Percentiles rank a stretch among this genome's conserved stretches.
phyloP scores from a whole-genome alignment of 2,113 vertebrate species.

The Cairina moschata region DNA sequence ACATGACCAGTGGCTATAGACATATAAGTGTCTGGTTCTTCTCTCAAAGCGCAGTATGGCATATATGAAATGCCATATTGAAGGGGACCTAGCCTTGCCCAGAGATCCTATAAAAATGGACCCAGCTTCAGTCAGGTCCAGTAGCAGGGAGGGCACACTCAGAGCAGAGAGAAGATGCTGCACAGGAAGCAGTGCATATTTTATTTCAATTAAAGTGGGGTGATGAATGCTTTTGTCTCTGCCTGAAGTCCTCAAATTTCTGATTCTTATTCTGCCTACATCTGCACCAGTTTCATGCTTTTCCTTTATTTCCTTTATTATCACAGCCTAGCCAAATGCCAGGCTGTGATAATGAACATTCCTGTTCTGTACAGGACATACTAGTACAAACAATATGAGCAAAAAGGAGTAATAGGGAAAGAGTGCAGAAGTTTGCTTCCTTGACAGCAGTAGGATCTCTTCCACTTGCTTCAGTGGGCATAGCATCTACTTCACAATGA shows the following conservation, averaged over 20 bases:
- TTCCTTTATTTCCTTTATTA: background rate
- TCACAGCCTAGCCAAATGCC: background rate
- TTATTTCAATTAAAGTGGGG: background rate
- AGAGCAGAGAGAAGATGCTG: fast-evolving
- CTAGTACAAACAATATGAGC: background rate
- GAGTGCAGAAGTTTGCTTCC: background rate
- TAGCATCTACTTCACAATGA: background rate
- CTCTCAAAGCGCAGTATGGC: background rate
- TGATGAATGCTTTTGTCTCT: background rate
- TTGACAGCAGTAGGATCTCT: background rate
- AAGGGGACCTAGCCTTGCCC: background rate
- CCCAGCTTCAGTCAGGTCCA: background rate
- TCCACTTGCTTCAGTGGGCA: background rate
- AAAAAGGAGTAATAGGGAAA: background rate
- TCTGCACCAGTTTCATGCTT: background rate
- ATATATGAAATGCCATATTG: background rate
- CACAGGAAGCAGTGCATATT: fast-evolving
- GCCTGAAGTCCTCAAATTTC: background rate
- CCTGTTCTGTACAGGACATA: background rate
- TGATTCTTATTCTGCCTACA: background rate
- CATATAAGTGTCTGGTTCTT: background rate
- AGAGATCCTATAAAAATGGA: background rate
- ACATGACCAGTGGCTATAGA: background rate
- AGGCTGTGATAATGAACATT: background rate
- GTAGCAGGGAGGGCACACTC: background rate